A percentile compares a stretch with the other conserved stretches of the same genome.
These are phyloP conservation scores for Oasisia sp. DNA, from an alignment of 2,888 invertebrate genomes.

Conservation along the genomic window DNA sequence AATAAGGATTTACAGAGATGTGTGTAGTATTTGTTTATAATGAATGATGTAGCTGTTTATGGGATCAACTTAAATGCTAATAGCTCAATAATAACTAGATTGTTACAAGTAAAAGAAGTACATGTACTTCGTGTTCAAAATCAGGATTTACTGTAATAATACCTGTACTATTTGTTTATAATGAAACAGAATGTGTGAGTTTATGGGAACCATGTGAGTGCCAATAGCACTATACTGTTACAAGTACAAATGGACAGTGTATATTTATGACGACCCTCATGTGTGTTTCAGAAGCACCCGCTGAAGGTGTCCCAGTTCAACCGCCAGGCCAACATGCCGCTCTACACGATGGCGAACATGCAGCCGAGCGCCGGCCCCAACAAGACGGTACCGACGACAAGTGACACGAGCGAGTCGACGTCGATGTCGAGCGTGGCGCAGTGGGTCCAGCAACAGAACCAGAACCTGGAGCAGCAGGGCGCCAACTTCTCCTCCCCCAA, in stretches of 20 bases:
- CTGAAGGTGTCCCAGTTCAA: conserved; percentile 88
- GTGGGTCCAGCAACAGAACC: conserved; percentile 58
- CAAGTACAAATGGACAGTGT: background rate
- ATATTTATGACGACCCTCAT: background rate
- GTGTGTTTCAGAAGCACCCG: conserved; percentile 82
- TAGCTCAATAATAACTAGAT: too few species aligned
- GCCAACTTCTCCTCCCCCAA: conserved; percentile 24
- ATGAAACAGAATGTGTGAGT: too few species aligned
- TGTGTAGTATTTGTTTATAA: too few species aligned
- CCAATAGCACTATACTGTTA: background rate
- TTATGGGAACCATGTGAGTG: too few species aligned
- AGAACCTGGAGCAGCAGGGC: conserved; percentile 19
- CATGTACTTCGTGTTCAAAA: too few species aligned
- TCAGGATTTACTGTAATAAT: too few species aligned
- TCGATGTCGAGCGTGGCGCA: conserved; percentile 54
- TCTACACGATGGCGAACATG: conserved; percentile 23
- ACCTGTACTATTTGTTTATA: too few species aligned
- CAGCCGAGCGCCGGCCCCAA: conserved; percentile 22
- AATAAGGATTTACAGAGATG: too few species aligned
- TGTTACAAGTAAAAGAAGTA: too few species aligned
- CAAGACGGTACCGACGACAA: conserved; percentile 12
- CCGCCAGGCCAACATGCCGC: conserved; percentile 64
- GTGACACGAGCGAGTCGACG: conserved; percentile 39
- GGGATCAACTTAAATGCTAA: too few species aligned
- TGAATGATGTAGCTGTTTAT: too few species aligned